A percentile compares a stretch with the other conserved stretches of the same genome.
phyloP scores from a whole-genome alignment of 2,113 vertebrate genomes.

The Zapornia atra region DNA sequence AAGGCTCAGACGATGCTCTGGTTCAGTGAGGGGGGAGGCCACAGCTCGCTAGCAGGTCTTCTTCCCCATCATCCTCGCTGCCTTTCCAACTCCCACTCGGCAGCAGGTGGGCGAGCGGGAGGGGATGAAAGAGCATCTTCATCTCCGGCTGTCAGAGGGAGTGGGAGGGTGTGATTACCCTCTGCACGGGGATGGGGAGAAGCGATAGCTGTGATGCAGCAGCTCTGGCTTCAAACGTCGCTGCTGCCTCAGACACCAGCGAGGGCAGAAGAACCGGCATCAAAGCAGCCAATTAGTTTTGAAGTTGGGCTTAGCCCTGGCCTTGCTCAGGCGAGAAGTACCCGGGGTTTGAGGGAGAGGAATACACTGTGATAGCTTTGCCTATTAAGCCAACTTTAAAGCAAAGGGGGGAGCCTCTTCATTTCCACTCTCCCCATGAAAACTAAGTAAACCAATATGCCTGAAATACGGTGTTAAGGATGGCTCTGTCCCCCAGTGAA shows the following conservation, averaged over 20 bases:
- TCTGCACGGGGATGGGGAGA: not conserved
- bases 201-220: not conserved
- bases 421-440: not conserved
- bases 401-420: not conserved
- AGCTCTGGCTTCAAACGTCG: constrained; percentile 4
- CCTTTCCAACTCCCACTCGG: not conserved
- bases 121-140: not conserved
- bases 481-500: not conserved
- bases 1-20: accelerated
- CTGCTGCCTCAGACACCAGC: not conserved
- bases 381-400: not conserved
- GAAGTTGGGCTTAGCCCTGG: constrained; percentile 4
- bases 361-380: not conserved
- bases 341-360: not conserved
- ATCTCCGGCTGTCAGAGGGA: not conserved
- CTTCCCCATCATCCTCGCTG: not conserved
- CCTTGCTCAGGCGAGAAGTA: not conserved
- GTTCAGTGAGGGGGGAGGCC: not conserved
- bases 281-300: constrained; percentile 59
- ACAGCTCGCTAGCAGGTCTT: not conserved
- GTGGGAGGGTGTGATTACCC: not conserved
- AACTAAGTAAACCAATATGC: not conserved
- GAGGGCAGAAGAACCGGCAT: not conserved
- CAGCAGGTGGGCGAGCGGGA: not conserved
- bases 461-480: accelerated